A percentile compares a stretch with the other conserved stretches of the same genome.
These are phyloP conservation scores for Nymphalis polychloros DNA, from an alignment of 2,888 invertebrate genomes.

Conservation along the genomic window DNA sequence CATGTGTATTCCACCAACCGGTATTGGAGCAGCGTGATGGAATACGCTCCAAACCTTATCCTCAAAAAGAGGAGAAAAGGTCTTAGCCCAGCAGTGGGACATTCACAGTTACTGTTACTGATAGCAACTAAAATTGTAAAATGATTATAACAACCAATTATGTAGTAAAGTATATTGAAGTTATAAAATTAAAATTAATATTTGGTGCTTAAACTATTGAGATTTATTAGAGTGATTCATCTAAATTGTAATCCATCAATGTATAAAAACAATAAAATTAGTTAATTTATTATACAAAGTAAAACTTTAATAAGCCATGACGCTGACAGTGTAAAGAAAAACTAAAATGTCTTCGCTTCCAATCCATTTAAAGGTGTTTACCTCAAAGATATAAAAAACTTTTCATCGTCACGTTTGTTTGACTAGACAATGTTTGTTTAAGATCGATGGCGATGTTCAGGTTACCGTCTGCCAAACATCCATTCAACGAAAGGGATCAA, in stretches of 20 bases:
- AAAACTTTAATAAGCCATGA: conserved; percentile 3
- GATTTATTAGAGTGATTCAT: too few relatives aligned
- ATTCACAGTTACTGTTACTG: too few relatives aligned
- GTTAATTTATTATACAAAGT: neutral
- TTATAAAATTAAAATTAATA: too few relatives aligned
- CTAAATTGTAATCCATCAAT: neutral
- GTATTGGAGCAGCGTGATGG: too few relatives aligned
- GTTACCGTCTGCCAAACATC: conserved; percentile 36
- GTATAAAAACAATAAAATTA: neutral
- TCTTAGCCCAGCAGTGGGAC: too few relatives aligned
- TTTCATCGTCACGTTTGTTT: conserved; percentile 30
- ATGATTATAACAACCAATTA: too few relatives aligned
- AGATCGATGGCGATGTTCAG: conserved; percentile 38
- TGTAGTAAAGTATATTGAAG: too few relatives aligned
- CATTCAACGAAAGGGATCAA: conserved; percentile 39
- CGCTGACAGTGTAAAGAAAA: conserved; percentile 11
- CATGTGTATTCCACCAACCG: too few relatives aligned
- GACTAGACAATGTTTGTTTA: conserved; percentile 41
- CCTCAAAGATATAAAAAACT: conserved; percentile 31
- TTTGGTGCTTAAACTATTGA: too few relatives aligned
- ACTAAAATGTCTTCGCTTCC: conserved; percentile 20
- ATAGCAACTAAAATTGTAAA: too few relatives aligned
- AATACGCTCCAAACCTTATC: too few relatives aligned
- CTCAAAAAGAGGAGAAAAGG: too few relatives aligned
- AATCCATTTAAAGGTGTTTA: conserved; percentile 37